A percentile compares a stretch with the other conserved stretches of the same genome.
Conservation (phyloP, 2,797 vertebrate species). For the Helostoma temminkii region DNA sequence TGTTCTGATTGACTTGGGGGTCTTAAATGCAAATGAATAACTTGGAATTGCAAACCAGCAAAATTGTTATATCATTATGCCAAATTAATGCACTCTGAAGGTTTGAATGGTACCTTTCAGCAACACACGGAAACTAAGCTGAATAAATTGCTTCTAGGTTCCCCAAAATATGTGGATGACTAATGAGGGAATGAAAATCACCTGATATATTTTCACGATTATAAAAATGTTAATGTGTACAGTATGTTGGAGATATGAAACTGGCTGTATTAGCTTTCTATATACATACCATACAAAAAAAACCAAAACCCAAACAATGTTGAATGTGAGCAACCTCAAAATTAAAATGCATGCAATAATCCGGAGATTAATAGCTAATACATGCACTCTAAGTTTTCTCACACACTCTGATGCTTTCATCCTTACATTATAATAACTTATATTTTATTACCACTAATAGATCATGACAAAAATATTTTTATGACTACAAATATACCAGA, state of each 20-base stretch:
- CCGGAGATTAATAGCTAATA: constrained; percentile 40
- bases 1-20: constrained; percentile 36
- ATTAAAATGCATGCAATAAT: constrained; percentile 35
- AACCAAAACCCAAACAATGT: neutral
- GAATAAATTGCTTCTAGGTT: constrained; percentile 27
- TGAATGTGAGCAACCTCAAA: constrained; percentile 11
- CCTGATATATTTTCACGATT: neutral
- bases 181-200: constrained; percentile 5
- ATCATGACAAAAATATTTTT: neutral
- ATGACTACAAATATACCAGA: constrained; percentile 3
- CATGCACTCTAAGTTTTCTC: constrained; percentile 21
- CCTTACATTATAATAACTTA: neutral
- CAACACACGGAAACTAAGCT: constrained; percentile 13
- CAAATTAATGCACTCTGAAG: constrained; percentile 36
- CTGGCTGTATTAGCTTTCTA: neutral
- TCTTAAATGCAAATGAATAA: constrained; percentile 52
- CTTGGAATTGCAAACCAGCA: constrained; percentile 35
- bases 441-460: neutral
- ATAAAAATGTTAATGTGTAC: too few species aligned
- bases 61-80: constrained; percentile 33
- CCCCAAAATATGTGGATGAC: constrained; percentile 1
- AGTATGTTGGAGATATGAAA: neutral
- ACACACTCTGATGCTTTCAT: constrained; percentile 18
- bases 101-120: constrained; percentile 31
- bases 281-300: neutral